Conservation (phyloP, 2,797 vertebrate species). For the Clarias platycephalus region DNA sequence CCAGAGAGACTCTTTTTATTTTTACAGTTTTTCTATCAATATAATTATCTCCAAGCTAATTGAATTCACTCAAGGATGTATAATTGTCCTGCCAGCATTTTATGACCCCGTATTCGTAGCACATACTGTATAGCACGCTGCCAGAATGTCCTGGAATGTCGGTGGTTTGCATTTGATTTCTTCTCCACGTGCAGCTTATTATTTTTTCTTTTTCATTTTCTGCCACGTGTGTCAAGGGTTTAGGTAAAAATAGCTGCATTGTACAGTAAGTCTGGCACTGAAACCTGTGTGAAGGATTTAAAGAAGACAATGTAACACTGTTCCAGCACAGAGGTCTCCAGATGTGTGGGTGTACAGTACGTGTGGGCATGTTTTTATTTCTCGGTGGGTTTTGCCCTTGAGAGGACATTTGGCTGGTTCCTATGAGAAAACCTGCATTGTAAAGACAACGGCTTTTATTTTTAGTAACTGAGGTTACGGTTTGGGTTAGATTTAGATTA, state of each 20-base stretch:
- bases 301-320: not conserved
- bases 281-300: not conserved
- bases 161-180: constrained; percentile 1
- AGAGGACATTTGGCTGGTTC: not conserved
- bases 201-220: not conserved
- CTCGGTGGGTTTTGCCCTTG: not conserved
- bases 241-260: not conserved
- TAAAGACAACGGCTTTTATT: not conserved
- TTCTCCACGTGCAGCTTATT: constrained; percentile 3
- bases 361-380: not conserved
- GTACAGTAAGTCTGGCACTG: not conserved
- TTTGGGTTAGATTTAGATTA: not conserved
- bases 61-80: not conserved
- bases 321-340: constrained; percentile 8
- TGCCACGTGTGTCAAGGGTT: not conserved
- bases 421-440: not conserved
- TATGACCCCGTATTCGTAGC: not conserved
- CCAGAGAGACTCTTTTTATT: not conserved
- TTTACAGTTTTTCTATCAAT: not conserved
- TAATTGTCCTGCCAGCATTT: not conserved
- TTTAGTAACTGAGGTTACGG: not conserved
- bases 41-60: not conserved
- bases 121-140: not conserved
- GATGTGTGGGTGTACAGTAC: not conserved
- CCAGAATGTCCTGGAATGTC: not conserved